Evolutionary conservation across 2,113 vertebrate genomes (phyloP), one percentile per base, ranked within the genome.

Genomic region (Pycnonotus jocosus): DNA sequence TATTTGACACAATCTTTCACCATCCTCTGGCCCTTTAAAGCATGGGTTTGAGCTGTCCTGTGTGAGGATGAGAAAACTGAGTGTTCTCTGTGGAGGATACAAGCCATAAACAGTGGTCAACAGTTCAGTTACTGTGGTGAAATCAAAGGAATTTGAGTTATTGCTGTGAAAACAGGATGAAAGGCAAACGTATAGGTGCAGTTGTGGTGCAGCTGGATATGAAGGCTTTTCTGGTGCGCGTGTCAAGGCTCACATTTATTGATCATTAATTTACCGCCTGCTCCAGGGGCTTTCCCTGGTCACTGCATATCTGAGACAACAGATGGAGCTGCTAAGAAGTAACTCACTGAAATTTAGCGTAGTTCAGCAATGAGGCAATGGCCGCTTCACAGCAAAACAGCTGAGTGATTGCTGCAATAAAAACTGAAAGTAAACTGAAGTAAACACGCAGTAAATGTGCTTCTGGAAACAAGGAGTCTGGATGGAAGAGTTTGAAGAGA

Each of bases 121-220:
- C 0, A 0, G 37, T 66, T 66, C 10, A 6, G n/a, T 14, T 81
- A 24, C 19, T 73, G 50, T 30, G 22, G 20, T 47, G 40, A 81
- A 61, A 61, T 31, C 12, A 60, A 77, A 38, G 15, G 5, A 54
- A 33, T 72, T 69, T 30, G 25, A 84, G 13, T 51, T 69, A 69
- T 2, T 51, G 14, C 40, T 87, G 28, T 53, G 30, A 38, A 64
- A 65, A 47, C 69, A 58, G 15, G 44, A 42, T 51, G n/a, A 42
- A 72, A 80, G 33, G 77, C 65, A 53, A 19, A 15, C 27, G 81
- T 81, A 20, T 9, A n/a, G 18, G 48, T 74, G 45, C 3, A 51
- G 65, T 27, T 4, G 1, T 27, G 47, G 19, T 48, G 53, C 70
- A 73, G 40, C 53, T 72, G 69, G 33, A 10, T 87, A 6, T 15